Conservation (phyloP, 2,888 invertebrate genomes). For the Odontocolon sp. region DNA sequence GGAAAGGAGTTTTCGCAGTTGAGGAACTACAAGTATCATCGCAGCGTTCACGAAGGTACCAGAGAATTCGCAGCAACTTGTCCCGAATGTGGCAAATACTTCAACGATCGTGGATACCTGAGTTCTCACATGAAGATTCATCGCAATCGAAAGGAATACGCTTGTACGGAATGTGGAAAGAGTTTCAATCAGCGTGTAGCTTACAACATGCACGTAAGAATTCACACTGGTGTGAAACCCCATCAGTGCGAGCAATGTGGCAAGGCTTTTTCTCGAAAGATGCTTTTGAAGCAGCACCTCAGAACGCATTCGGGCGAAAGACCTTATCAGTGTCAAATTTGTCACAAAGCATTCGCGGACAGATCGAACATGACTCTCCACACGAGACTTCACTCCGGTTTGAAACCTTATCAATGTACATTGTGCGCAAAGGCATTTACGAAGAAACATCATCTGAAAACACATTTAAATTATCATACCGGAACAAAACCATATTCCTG, state of each 20-base stretch:
- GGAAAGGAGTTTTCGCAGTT: slow-evolving; percentile 92
- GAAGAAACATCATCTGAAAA: slow-evolving; percentile 92
- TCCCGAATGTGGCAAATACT: slow-evolving; percentile 90
- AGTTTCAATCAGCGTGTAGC: slow-evolving; percentile 93
- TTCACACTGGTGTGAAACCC: slow-evolving; percentile 91
- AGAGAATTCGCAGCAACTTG: slow-evolving; percentile 90
- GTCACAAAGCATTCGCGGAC: slow-evolving; percentile 92
- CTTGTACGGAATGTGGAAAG: slow-evolving; percentile 90
- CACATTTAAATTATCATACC: slow-evolving; percentile 92
- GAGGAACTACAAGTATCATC: slow-evolving; percentile 92
- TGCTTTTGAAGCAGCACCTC: slow-evolving; percentile 91
- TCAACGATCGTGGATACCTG: slow-evolving; percentile 91
- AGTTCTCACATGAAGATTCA: slow-evolving; percentile 94
- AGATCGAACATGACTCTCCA: slow-evolving; percentile 93
- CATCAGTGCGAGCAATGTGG: slow-evolving; percentile 90
- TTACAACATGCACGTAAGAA: slow-evolving; percentile 93
- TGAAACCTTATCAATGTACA: slow-evolving; percentile 87
- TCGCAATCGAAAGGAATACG: slow-evolving; percentile 90
- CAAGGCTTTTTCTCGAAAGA: slow-evolving; percentile 92
- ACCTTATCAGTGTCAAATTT: slow-evolving; percentile 90
- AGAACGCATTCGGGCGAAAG: slow-evolving; percentile 92
- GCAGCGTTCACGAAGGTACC: slow-evolving; percentile 90
- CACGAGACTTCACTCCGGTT: slow-evolving; percentile 89
- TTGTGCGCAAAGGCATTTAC: slow-evolving; percentile 90
- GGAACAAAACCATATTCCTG: slow-evolving; percentile 92